phyloP scores from a whole-genome alignment of 2,113 vertebrate genomes.

The Phyllostomus discolor region DNA sequence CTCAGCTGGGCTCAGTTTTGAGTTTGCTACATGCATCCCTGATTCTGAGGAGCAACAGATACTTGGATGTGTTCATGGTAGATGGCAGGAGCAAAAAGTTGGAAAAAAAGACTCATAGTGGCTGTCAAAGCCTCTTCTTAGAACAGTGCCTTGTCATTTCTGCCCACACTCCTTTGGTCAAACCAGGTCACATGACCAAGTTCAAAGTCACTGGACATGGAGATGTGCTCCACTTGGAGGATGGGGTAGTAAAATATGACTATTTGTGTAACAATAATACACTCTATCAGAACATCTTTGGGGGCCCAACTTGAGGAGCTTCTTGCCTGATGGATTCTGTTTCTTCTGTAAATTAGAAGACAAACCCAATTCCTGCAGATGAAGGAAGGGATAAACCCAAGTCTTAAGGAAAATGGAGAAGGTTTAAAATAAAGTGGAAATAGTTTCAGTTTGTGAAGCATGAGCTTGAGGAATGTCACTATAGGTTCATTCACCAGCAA shows the following conservation, averaged over 20 bases:
- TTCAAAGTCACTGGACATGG: neutral
- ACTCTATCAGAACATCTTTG: neutral
- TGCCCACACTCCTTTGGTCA: neutral
- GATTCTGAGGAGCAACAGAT: neutral
- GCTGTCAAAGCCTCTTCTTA: neutral
- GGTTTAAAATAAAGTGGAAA: neutral
- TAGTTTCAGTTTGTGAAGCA: neutral
- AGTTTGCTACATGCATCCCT: neutral
- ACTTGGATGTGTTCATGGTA: neutral
- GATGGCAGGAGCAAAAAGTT: neutral
- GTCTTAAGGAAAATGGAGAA: neutral
- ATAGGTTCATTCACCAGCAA: fast-evolving
- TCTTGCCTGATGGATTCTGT: neutral
- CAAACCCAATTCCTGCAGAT: neutral
- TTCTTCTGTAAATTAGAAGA: neutral
- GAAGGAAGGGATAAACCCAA: neutral
- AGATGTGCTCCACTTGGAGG: no score
- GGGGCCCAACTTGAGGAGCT: neutral
- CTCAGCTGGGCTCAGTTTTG: neutral
- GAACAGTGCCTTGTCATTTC: neutral
- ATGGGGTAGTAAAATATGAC: fast-evolving
- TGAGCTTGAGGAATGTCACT: fast-evolving
- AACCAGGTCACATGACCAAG: neutral
- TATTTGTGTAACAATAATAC: neutral
- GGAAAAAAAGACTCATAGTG: neutral